A percentile compares a stretch with the other conserved stretches of the same genome.
These are phyloP conservation scores for Meloidogyne chitwoodi DNA, from an alignment of 1,140 invertebrate genomes.

Conservation along the genomic window DNA sequence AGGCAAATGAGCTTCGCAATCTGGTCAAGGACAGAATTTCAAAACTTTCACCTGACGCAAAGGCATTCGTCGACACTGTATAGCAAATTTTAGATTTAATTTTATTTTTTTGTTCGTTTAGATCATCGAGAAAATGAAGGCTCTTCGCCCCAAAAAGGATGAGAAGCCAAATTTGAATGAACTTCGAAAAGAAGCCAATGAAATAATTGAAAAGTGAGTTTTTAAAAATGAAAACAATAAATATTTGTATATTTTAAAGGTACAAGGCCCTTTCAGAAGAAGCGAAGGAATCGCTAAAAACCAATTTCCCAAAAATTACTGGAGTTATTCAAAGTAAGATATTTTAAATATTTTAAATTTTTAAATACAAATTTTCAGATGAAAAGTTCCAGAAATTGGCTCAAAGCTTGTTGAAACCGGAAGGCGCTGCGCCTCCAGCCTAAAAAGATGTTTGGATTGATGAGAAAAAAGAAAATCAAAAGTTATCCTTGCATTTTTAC, in stretches of 20 bases:
- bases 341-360: neutral
- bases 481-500: neutral
- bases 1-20: conserved; percentile 38
- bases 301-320: conserved; percentile 45
- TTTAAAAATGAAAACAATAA: neutral
- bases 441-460: neutral
- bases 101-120: neutral
- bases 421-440: conserved; percentile 19
- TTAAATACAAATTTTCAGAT: conserved; percentile 40
- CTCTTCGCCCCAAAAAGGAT: conserved; percentile 38
- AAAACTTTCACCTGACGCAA: conserved; percentile 36
- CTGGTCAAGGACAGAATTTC: conserved; percentile 38
- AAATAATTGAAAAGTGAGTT: conserved; percentile 31
- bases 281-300: conserved; percentile 38
- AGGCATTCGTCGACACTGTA: conserved; percentile 40
- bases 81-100: neutral
- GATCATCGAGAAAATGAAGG: conserved; percentile 42
- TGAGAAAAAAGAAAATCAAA: neutral
- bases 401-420: conserved; percentile 46
- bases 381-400: conserved; percentile 52
- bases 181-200: conserved; percentile 31
- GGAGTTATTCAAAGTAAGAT: conserved; percentile 41
- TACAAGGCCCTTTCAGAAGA: conserved; percentile 40
- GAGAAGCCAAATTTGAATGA: conserved; percentile 47
- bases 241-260: conserved; percentile 1